Evolutionary conservation across 2,797 vertebrate species (phyloP), one percentile per base, ranked within the genome.

Genomic region (Dryobates pubescens): DNA sequence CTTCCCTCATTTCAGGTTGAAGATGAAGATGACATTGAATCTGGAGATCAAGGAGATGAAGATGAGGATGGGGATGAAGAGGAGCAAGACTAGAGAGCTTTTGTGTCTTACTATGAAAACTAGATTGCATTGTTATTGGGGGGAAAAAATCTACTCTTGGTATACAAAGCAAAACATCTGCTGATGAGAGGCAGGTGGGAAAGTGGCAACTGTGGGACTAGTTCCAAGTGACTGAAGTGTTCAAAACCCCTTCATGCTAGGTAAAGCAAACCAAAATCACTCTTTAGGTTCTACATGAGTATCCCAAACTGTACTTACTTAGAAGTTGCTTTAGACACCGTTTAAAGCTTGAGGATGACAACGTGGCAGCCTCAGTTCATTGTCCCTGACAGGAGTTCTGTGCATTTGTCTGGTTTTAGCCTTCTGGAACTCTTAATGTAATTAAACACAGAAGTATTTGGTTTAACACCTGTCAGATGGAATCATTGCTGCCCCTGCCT

Each of bases 1-100:
- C 13, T 73, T 36, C 29, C 5, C 58, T 56, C 0, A 38, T 78
- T 93, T 78, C 96, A 99, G 99, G 98, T 98, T 95, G 99, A 99
- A 95, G 99, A 99, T 96, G 99, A 99, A 78, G 99, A 99, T 71
- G 99, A 99, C 86, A 97, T 98, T 36, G 99, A 99, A 69, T 97
- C 98, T 36, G 98, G 97, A 97, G 99, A 99, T 95, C 99, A 98
- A 91, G 98, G 98, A 0, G 99, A 99, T 11, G 98, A 98, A 10
- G 98, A 99, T 7, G 98, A 98, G 64, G 97, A 98, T 86, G 97
- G 98, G 3, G 98, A 98, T 22, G 93, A 97, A 77, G 95, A 95
- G 65, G 95, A 96, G 13, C 96, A 97, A 91, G 92, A 95, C 75
- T 95, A 94, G 85, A 78, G 82, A 84, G 68, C 58, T 81, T 62